These are phyloP conservation scores for Agelaius phoeniceus DNA, from an alignment of 2,113 vertebrate species.

Conservation along the genomic window DNA sequence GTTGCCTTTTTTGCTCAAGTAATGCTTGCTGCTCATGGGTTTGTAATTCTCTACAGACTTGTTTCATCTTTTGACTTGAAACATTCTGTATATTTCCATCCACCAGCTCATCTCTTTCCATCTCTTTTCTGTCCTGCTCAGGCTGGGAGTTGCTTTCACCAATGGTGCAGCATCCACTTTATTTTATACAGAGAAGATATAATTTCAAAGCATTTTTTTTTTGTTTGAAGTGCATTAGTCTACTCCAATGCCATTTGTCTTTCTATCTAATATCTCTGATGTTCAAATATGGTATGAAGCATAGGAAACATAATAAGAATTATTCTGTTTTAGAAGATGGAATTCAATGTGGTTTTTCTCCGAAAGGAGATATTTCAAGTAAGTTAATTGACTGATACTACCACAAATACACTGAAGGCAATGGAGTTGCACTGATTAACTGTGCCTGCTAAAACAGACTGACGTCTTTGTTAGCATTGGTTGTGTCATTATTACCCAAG, in stretches of 20 bases:
- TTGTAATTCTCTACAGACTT: neutral
- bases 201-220: neutral
- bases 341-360: neutral
- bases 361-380: neutral
- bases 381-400: neutral
- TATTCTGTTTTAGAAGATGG: neutral
- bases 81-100: neutral
- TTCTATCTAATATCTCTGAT: neutral
- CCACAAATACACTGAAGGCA: neutral
- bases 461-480: neutral
- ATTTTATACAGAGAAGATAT: neutral
- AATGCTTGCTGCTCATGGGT: neutral
- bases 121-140: neutral
- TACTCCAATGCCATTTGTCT: neutral
- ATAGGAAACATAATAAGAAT: neutral
- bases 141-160: neutral
- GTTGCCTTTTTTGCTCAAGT: neutral
- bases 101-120: neutral
- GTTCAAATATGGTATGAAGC: neutral
- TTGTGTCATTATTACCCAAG: constrained; percentile 11
- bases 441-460: neutral
- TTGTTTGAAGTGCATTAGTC: neutral
- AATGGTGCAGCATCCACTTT: neutral
- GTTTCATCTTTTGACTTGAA: neutral
- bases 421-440: neutral